Base-by-base conservation (phyloP, 1,140 invertebrate species). In the Dendroctonus ponderosae region DNA sequence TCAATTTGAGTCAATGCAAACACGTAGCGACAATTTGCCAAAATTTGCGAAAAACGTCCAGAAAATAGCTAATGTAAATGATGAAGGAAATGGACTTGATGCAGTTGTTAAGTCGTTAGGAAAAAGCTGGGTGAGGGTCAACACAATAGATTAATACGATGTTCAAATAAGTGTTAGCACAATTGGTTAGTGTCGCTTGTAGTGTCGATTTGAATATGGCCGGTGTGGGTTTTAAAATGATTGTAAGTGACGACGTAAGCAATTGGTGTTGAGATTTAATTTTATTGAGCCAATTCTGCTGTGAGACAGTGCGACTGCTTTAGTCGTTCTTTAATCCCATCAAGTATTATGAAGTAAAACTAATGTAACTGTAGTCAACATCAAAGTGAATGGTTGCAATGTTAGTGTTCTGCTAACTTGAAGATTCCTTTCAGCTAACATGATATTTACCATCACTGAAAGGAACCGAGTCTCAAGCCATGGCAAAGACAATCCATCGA, bases 111-210 rank as follows among this genome's bases (percentile, higher is more conserved):
- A 54, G 38, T 53, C 39, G 40, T 62, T 62, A 61, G n/a, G 61
- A 53, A 63, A 63, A 63, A 63, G 41, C 39, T 63, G 61, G 40
- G 15, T 52, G 50, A 53, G 61, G 62, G 52, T 57, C 52, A 53
- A 54, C 51, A 63, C 51, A 63, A 63, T 62, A 40, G 59, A 63
- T 63, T 63, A 56, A 63, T 63, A 26, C 42, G 51, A 44, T 63
- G 62, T 26, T 57, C 41, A 65, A 65, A 49, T 57, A 65, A 57
- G 37, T 57, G 54, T 50, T 54, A 49, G 14, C 44, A 8, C 62
- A 65, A 65, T 65, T 65, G 62, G 42, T 65, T 65, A 65, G 62
- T 65, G 62, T 37, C 62, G 57, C 44, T 50, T 46, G 37, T 26
- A 46, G 42, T 59, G 41, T 59, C 39, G 26, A 56, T n/a, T 56